Conservation (phyloP, 2,888 invertebrate species). For the Spilarctia lutea region DNA sequence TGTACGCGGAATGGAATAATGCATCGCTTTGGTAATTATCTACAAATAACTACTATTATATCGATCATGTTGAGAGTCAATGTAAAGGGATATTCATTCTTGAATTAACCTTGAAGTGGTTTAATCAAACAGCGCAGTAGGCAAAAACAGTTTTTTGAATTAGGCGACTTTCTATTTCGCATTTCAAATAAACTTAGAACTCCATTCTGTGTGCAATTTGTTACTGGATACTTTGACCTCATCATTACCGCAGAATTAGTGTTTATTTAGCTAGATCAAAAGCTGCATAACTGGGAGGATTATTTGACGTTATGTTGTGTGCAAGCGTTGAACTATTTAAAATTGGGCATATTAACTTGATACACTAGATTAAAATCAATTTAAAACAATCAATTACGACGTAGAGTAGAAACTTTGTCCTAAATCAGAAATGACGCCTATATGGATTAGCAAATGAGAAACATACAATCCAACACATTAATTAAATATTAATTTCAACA, state of each 20-base stretch:
- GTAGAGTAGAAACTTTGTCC: neutral
- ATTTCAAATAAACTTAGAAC: constrained; percentile 39
- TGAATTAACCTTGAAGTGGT: constrained; percentile 21
- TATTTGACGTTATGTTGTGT: constrained; percentile 13
- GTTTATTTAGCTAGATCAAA: constrained; percentile 30
- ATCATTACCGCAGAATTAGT: constrained; percentile 35
- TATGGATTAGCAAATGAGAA: no score
- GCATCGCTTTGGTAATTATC: constrained; percentile 33
- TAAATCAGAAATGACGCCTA: neutral
- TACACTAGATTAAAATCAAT: neutral
- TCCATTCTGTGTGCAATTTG: constrained; percentile 37
- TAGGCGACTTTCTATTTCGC: constrained; percentile 40
- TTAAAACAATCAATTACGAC: neutral
- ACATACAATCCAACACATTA: neutral
- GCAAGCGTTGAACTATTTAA: constrained; percentile 15
- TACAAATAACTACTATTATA: constrained; percentile 16
- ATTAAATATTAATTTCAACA: neutral
- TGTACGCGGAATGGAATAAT: constrained; percentile 31
- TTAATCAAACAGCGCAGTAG: constrained; percentile 30
- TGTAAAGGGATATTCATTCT: constrained; percentile 15
- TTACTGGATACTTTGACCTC: constrained; percentile 36
- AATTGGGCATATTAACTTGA: neutral
- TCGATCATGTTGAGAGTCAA: constrained; percentile 1
- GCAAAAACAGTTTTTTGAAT: constrained; percentile 9
- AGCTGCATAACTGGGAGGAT: constrained; percentile 10